Evolutionary conservation across 2,113 vertebrate species (phyloP), one percentile per base, ranked within the genome.

Genomic region (Macquaria australasica): DNA sequence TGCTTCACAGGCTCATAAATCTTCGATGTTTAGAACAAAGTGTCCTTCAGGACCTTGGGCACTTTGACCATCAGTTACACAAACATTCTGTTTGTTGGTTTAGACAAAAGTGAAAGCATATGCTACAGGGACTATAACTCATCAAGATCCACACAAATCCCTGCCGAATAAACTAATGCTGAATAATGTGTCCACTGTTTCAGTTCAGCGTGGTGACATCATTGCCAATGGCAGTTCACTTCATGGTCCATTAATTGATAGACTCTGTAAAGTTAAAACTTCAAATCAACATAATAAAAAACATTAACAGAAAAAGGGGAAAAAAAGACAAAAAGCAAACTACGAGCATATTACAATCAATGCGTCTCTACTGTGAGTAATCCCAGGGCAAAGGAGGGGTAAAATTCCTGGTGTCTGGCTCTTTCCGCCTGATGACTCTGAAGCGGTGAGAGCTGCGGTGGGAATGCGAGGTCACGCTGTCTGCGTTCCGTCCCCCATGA

Each of bases 401-500:
- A 89, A 84, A 88, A 90, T 90, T 93, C 86, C 82, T 90, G 85
- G 82, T 91, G 90, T 94, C 87, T 93, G 85, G 76, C 79, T 89
- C 84, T 90, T 84, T 92, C 87, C 86, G 88, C 89, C 86, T 92
- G 84, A 88, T 87, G 84, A 89, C 84, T 89, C 83, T 71, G 79
- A 85, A 90, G 91, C 90, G 20, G 86, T 79, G 85, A 91, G 86
- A 80, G 85, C 94, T 96, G 96, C 87, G 73, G 93, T 95, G 94
- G 95, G 95, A 95, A 93, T 94, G 92, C 51, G 92, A 94, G 95
- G 96, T 96, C 95, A 95, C 55, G 87, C 96, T 96, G 96, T 96
- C 96, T 98, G 95, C 84, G 87, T 96, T 97, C 95, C 95, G 95
- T 97, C 97, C 94, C 87, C 87, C 81, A 93, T 97, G 97, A 97